Conservation (phyloP, 2,797 vertebrate species). For the Emys orbicularis region DNA sequence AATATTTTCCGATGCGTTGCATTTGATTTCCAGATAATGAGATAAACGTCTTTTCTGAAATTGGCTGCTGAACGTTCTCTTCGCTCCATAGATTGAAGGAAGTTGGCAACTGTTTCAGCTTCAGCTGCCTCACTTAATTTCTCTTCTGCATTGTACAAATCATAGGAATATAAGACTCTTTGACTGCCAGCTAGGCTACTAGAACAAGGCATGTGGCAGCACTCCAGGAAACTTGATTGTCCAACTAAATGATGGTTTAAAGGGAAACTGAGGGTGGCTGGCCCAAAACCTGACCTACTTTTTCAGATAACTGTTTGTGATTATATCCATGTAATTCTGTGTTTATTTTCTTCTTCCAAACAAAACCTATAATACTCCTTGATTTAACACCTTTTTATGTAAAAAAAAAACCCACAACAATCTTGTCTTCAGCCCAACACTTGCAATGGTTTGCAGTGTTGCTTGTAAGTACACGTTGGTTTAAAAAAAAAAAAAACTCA, state of each 20-base stretch:
- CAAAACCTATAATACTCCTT: neutral
- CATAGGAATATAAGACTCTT: neutral
- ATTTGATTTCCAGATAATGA: neutral
- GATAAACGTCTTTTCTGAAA: neutral
- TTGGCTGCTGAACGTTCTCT: neutral
- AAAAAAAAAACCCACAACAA: too few species aligned
- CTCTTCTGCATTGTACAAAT: neutral
- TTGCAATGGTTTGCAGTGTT: neutral
- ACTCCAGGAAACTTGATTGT: neutral
- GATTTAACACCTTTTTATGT: neutral
- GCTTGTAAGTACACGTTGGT: neutral
- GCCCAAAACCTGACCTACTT: neutral
- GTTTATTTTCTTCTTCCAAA: neutral
- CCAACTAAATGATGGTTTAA: neutral
- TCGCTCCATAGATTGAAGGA: neutral
- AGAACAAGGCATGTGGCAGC: neutral
- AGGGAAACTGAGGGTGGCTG: neutral
- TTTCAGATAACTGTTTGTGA: neutral
- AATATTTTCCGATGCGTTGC: neutral
- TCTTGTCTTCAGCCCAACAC: neutral
- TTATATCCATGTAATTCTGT: neutral
- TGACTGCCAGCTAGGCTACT: neutral
- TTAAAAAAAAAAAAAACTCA: too few species aligned
- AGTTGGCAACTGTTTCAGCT: neutral
- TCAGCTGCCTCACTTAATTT: neutral